These are phyloP conservation scores for Mesorhabditis belari DNA, from an alignment of 2,888 invertebrate genomes.

Conservation along the genomic window DNA sequence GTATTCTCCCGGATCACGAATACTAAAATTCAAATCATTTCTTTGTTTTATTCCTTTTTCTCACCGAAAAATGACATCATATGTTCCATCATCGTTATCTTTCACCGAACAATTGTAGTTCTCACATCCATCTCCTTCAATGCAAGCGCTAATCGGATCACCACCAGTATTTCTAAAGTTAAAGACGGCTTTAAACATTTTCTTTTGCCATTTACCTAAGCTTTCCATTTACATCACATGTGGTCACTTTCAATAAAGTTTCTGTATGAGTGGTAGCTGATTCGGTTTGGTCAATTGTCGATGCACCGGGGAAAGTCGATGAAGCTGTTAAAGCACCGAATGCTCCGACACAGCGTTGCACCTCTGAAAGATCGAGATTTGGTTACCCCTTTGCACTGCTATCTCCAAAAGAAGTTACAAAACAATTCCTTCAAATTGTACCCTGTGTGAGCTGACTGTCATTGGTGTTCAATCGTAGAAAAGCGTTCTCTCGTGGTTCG, in stretches of 20 bases:
- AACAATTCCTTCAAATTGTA: not conserved
- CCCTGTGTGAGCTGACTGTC: conserved; percentile 14
- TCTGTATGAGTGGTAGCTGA: conserved; percentile 56
- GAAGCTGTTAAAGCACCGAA: conserved; percentile 35
- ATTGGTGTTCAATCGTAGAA: conserved; percentile 67
- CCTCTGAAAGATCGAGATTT: conserved; percentile 11
- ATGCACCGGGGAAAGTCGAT: conserved; percentile 33
- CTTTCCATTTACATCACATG: not conserved
- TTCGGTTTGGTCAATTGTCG: conserved; percentile 11
- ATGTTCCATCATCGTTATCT: conserved; percentile 77
- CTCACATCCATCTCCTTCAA: not conserved
- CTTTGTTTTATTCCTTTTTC: not conserved
- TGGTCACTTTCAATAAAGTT: conserved; percentile 53
- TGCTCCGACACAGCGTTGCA: conserved; percentile 21
- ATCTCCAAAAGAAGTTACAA: too few relatives aligned
- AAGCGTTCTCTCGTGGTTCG: conserved; percentile 84
- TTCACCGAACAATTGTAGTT: conserved; percentile 56
- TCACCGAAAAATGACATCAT: conserved; percentile 62
- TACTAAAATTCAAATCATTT: conserved; percentile 21
- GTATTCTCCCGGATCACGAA: conserved; percentile 56
- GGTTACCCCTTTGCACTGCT: not conserved
- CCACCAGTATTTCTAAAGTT: conserved; percentile 58
- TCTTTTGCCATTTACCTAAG: not conserved
- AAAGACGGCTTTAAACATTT: not conserved
- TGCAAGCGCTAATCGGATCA: conserved; percentile 70